phyloP scores from a whole-genome alignment of 2,113 vertebrate genomes.

The Arenaria interpres region DNA sequence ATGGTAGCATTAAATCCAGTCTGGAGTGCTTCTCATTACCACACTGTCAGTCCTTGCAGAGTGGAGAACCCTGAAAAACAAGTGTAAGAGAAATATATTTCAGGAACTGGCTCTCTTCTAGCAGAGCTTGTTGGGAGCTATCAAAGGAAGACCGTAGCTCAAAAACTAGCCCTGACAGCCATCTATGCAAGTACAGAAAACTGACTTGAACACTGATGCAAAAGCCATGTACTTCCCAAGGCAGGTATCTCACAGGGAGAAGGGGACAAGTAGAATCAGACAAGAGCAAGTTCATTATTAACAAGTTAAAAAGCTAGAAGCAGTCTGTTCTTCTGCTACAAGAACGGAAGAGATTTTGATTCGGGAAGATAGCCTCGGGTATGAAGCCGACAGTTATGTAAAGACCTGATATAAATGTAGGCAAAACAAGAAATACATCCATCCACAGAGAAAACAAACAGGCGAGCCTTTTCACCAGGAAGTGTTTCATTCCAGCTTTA shows the following conservation, averaged over 20 bases:
- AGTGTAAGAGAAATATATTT: slow-evolving; percentile 70
- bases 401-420: not conserved
- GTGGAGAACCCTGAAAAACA: slow-evolving; percentile 77
- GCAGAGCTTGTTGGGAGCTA: slow-evolving; percentile 64
- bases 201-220: slow-evolving; percentile 39
- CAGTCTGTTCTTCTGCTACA: not conserved
- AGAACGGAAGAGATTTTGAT: not conserved
- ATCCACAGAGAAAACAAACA: not conserved
- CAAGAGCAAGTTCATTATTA: slow-evolving; percentile 2
- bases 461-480: not conserved
- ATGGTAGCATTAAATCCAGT: slow-evolving; percentile 80
- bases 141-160: slow-evolving; percentile 65
- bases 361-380: not conserved
- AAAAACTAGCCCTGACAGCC: slow-evolving; percentile 70
- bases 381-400: not conserved
- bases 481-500: not conserved
- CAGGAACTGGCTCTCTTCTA: slow-evolving; percentile 61
- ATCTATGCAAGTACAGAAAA: slow-evolving; percentile 8
- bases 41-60: slow-evolving; percentile 69
- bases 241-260: slow-evolving; percentile 7
- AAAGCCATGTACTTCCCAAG: slow-evolving; percentile 25
- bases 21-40: slow-evolving; percentile 75
- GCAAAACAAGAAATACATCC: not conserved
- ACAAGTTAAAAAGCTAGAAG: slow-evolving; percentile 33
- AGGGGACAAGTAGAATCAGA: slow-evolving; percentile 9